Percentiles rank a stretch among this genome's conserved stretches.
phyloP scores from a whole-genome alignment of 2,113 vertebrate species.

The Barbus barbus region DNA sequence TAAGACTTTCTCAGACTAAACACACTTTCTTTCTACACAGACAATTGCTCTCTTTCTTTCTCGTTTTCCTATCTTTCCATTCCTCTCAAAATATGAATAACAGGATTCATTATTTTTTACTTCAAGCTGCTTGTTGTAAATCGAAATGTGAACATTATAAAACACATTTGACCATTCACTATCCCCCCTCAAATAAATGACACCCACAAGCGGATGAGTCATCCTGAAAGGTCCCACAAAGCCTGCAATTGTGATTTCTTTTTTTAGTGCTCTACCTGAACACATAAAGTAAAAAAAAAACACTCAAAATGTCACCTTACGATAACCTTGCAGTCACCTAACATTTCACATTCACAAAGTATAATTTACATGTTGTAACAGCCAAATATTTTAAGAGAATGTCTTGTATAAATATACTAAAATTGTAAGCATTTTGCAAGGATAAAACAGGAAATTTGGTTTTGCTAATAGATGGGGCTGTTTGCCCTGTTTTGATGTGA shows the following conservation, averaged over 20 bases:
- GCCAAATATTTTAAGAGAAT: neutral
- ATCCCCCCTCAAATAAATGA: neutral
- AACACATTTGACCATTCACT: conserved; percentile 9
- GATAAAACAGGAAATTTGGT: neutral
- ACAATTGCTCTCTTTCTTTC: neutral
- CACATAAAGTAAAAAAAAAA: neutral
- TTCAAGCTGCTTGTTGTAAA: neutral
- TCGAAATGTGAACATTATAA: neutral
- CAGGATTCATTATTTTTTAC: neutral
- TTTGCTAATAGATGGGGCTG: neutral
- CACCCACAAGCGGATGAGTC: conserved; percentile 21
- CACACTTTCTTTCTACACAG: neutral
- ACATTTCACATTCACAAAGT: neutral
- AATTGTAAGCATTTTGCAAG: neutral
- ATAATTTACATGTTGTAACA: neutral
- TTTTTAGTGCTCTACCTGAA: neutral
- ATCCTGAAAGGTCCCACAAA: neutral
- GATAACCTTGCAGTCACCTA: neutral
- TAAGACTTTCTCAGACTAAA: neutral
- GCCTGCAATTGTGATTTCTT: neutral
- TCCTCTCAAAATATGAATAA: neutral
- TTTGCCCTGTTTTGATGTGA: conserved; percentile 15
- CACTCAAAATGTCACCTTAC: neutral
- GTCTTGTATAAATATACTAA: neutral
- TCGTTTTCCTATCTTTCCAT: neutral